phyloP scores from a whole-genome alignment of 2,113 vertebrate species.

The Hiodon alosoides region DNA sequence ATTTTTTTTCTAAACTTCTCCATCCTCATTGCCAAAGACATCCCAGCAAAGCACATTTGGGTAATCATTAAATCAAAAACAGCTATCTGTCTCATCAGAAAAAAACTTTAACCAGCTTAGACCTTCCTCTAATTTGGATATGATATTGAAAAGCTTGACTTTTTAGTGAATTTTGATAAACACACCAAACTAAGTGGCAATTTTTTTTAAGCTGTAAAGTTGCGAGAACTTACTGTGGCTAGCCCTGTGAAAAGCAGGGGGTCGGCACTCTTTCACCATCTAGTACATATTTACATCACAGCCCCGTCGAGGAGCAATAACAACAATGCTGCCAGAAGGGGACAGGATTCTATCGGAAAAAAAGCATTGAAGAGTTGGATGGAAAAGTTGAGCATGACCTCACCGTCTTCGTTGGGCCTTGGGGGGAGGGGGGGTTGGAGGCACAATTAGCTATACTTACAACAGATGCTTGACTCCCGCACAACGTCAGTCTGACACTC shows the following conservation, averaged over 20 bases:
- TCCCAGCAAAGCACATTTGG: no score
- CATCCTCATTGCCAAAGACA: no score
- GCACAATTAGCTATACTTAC: conserved; percentile 47
- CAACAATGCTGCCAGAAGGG: conserved; percentile 47
- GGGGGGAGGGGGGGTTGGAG: conserved; percentile 55
- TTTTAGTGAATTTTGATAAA: no score
- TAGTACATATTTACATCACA: conserved; percentile 1
- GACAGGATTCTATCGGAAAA: conserved; percentile 38
- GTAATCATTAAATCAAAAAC: no score
- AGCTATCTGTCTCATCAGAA: no score
- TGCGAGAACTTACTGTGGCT: no score
- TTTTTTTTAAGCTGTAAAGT: no score
- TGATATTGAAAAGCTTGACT: no score
- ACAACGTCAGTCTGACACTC: no score
- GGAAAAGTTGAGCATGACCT: conserved; percentile 52
- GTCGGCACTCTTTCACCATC: neutral
- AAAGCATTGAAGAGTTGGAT: conserved; percentile 36
- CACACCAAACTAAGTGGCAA: neutral
- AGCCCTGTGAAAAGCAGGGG: neutral
- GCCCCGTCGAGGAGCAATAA: conserved; percentile 25
- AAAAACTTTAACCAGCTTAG: no score
- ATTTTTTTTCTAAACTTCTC: no score
- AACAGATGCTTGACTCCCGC: conserved; percentile 32
- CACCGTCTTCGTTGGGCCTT: conserved; percentile 51
- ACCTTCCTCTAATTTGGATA: no score